Evolutionary conservation across 2,113 vertebrate species (phyloP).

Genomic region (Urocitellus parryii): DNA sequence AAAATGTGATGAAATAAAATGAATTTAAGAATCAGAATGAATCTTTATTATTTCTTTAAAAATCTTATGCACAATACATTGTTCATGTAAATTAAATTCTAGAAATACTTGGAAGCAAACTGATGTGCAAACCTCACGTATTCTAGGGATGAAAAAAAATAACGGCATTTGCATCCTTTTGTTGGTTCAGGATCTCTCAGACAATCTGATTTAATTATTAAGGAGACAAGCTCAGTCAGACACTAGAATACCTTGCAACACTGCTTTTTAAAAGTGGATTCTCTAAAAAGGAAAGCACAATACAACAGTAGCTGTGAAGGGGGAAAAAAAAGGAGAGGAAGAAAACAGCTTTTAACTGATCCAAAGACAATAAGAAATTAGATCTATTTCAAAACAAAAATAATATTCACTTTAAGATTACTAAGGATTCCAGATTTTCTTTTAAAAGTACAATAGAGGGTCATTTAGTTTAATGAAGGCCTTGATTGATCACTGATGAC

Average conservation of each 20-base stretch:
- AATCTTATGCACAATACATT: background rate
- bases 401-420: background rate
- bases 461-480: background rate
- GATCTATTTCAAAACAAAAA: slow-evolving; percentile 18
- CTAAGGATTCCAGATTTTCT: background rate
- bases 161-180: background rate
- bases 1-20: slow-evolving; percentile 22
- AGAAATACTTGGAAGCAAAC: background rate
- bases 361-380: background rate
- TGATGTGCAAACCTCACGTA: background rate
- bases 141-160: background rate
- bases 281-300: background rate
- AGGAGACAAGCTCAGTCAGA: background rate
- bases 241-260: background rate
- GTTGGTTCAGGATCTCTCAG: background rate
- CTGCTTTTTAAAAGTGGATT: background rate
- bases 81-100: background rate
- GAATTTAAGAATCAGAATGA: background rate
- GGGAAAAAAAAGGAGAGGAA: background rate
- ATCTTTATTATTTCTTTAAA: background rate
- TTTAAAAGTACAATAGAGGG: background rate
- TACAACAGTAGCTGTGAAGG: background rate
- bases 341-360: background rate
- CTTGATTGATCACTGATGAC: background rate
- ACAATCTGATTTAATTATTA: background rate